Percentiles rank a stretch among this genome's conserved stretches.
Conservation (phyloP, 2,888 invertebrate species). For the Eutolmus rufibarbis region DNA sequence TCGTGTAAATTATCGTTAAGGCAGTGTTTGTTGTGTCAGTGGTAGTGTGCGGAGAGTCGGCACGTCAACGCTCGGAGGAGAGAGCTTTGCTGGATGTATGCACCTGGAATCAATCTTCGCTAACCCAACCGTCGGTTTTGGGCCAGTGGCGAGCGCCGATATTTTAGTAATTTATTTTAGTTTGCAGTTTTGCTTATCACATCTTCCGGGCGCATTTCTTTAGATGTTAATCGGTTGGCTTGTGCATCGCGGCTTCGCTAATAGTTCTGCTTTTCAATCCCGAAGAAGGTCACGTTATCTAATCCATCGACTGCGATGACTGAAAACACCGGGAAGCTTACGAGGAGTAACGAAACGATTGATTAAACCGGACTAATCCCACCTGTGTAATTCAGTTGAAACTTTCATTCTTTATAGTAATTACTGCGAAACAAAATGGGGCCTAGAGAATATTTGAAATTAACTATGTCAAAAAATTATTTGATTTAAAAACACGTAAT, state of each 20-base stretch:
- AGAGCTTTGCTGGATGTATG: background rate
- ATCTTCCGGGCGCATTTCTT: background rate
- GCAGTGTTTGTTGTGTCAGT: background rate
- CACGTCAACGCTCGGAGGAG: background rate
- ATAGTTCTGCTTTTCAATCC: background rate
- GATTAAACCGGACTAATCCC: background rate
- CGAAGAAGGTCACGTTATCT: background rate
- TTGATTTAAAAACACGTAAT: background rate
- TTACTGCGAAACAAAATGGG: background rate
- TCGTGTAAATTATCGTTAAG: background rate
- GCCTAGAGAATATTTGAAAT: background rate
- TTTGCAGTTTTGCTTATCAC: background rate
- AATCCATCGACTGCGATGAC: background rate
- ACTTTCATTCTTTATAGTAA: background rate
- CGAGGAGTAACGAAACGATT: background rate
- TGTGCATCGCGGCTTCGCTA: background rate
- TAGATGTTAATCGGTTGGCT: background rate
- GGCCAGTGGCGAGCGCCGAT: background rate
- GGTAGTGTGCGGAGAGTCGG: background rate
- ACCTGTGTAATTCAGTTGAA: background rate
- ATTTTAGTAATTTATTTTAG: background rate
- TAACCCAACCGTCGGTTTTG: slow-evolving; percentile 40
- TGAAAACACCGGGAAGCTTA: background rate
- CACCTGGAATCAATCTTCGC: slow-evolving; percentile 37
- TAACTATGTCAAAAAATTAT: background rate